Base-by-base conservation (phyloP, 2,113 vertebrate species). In the Kryptolebias marmoratus region DNA sequence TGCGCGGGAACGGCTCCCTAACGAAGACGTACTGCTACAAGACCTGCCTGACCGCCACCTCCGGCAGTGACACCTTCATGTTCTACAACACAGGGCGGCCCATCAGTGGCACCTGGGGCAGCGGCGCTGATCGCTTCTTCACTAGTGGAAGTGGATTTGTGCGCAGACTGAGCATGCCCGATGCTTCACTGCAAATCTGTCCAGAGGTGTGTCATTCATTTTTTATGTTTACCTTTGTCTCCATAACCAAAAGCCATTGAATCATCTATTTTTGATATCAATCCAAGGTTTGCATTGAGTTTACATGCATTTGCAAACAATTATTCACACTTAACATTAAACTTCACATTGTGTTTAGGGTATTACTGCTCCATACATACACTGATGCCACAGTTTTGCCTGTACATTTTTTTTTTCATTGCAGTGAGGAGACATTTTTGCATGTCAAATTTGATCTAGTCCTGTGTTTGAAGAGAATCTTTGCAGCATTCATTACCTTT, bases 1-100 rank as follows among this genome's bases (percentile, higher is more conserved):
- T 99, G 77, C 93, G 97, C 58, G 97, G 97, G 57, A 99, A 98
- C 15, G 97, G 97, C 66, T 99, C 97, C 54, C 94, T 98, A 56
- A 98, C 97, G 30, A 98, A 98, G 93, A 99, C 97, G 22, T 98
- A 98, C 93, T 98, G 97, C 94, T 99, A 99, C 91, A 99, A 98
- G 91, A 96, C 97, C 60, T 98, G 96, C 70, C 90, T 98, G 87
- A 97, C 97, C 1, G 95, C 96, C 52, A 96, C 97, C 32, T 98
- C 97, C 3, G 97, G 96, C 93, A 98, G 97, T 70, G 97, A 98
- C 89, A 98, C 96, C 39, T 98, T 99, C 91, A 98, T 99, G 97
- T 99, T 99, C 94, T 98, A 98, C 94, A 97, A 98, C 90, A 98
- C 97, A 5, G 97, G 96, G 74, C 95, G 94, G 31, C 96, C 96